Conservation (phyloP, 2,797 vertebrate genomes). For the Periparus ater region DNA sequence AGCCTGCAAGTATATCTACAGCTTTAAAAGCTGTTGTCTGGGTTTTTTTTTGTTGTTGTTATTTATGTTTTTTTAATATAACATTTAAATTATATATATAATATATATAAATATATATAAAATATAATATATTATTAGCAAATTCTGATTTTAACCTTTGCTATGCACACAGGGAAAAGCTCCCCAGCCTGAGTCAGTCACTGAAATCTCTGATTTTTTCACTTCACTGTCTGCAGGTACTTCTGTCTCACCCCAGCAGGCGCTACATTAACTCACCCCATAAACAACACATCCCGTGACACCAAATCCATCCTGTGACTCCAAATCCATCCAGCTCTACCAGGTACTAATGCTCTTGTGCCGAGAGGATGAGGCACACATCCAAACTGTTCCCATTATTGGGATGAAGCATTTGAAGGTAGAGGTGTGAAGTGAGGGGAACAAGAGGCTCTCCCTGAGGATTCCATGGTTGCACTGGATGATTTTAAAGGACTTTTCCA, state of each 20-base stretch:
- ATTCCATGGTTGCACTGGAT: not conserved
- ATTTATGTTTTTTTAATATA: too few relatives aligned
- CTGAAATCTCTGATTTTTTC: not conserved
- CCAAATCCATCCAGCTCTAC: not conserved
- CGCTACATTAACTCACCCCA: not conserved
- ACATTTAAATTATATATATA: too few relatives aligned
- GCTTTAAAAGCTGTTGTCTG: not conserved
- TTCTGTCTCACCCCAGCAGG: not conserved
- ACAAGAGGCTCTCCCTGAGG: not conserved
- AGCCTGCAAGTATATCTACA: not conserved
- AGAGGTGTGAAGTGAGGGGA: not conserved
- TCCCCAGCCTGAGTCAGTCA: not conserved
- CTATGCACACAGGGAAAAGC: not conserved
- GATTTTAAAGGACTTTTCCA: not conserved
- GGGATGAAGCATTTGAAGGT: not conserved
- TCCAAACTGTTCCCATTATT: not conserved
- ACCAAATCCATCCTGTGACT: not conserved
- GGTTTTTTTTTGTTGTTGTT: too few relatives aligned
- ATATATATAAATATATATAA: too few relatives aligned
- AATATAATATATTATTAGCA: not conserved
- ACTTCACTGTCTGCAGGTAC: not conserved
- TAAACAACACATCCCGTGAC: not conserved
- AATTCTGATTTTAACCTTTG: not conserved
- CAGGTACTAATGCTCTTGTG: fast-evolving
- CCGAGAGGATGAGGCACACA: not conserved